Percentiles rank a stretch among this genome's conserved stretches.
These are phyloP conservation scores for Lepidurus couesii DNA, from an alignment of 1,140 invertebrate genomes.

Conservation along the genomic window DNA sequence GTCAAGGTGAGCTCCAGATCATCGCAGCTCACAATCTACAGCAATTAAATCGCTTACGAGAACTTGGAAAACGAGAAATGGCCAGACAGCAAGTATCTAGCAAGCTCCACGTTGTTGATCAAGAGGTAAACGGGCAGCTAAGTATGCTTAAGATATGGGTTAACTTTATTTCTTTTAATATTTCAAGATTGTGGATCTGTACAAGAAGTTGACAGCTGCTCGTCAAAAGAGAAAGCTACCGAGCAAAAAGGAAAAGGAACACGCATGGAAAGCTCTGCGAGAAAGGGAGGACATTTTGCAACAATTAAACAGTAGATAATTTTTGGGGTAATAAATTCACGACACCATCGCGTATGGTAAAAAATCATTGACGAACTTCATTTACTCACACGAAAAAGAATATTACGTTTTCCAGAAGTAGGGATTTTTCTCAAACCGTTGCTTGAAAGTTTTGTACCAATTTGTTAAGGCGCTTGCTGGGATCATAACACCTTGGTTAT, in stretches of 20 bases:
- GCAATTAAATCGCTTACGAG: conserved; percentile 57
- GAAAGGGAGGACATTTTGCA: conserved; percentile 57
- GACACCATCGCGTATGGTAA: conserved; percentile 31
- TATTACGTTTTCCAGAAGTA: conserved; percentile 81
- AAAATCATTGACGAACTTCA: conserved; percentile 32
- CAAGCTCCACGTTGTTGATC: conserved; percentile 61
- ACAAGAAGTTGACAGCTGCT: conserved; percentile 64
- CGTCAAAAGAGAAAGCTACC: conserved; percentile 72
- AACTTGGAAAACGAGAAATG: conserved; percentile 57
- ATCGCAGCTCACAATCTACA: conserved; percentile 63
- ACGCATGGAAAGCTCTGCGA: conserved; percentile 60
- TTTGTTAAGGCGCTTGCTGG: conserved; percentile 78
- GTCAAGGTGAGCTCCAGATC: conserved; percentile 68
- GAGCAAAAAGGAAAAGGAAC: conserved; percentile 73
- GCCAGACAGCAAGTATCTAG: conserved; percentile 60
- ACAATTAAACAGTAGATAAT: conserved; percentile 45
- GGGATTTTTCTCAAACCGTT: conserved; percentile 81
- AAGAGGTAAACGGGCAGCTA: conserved; percentile 51
- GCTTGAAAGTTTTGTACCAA: conserved; percentile 90
- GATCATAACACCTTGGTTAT: conserved; percentile 68
- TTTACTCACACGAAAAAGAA: conserved; percentile 33
- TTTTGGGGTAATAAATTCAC: conserved; percentile 30
- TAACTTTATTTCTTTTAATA: neutral
- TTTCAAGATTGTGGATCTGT: conserved; percentile 56
- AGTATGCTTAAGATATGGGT: too few relatives aligned